Conservation (phyloP, 53 echinoderm and acorn worm species). For the Holothuria leucospilota region DNA sequence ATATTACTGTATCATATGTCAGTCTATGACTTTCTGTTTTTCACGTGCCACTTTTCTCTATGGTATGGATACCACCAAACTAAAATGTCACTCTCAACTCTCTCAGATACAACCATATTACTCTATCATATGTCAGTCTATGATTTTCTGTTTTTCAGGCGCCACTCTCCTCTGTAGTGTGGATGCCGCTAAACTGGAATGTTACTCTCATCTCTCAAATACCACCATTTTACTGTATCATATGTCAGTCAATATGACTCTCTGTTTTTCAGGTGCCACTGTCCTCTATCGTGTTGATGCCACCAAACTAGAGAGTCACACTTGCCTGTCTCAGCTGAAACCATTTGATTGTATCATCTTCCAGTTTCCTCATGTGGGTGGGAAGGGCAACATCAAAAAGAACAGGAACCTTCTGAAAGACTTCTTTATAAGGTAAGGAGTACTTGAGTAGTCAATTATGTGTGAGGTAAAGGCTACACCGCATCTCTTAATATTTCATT, state of each 20-base stretch:
- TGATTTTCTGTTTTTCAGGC: too few relatives aligned
- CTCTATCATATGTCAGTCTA: too few relatives aligned
- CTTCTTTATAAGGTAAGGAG: constrained; percentile 82
- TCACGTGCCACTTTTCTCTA: constrained; percentile 73
- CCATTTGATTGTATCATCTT: constrained; percentile 83
- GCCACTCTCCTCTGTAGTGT: too few relatives aligned
- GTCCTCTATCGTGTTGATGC: constrained; percentile 86
- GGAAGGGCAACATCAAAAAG: constrained; percentile 84
- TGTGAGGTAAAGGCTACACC: too few relatives aligned
- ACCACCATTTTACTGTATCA: constrained; percentile 63
- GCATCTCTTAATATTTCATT: too few relatives aligned
- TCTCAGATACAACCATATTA: constrained; percentile 23
- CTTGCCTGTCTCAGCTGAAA: constrained; percentile 34
- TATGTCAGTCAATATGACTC: too few relatives aligned
- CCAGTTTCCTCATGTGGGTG: constrained; percentile 92
- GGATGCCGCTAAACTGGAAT: neutral
- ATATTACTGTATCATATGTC: too few relatives aligned
- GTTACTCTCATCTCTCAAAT: constrained; percentile 35
- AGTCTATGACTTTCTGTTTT: neutral
- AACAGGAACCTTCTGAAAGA: constrained; percentile 84
- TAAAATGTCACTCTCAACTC: constrained; percentile 32
- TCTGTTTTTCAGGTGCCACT: constrained; percentile 57
- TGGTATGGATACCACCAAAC: constrained; percentile 79
- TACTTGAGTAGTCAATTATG: too few relatives aligned
- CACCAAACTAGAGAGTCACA: constrained; percentile 58